Evolutionary conservation across 2,113 vertebrate species (phyloP), one percentile per base, ranked within the genome.

Genomic region (Proterorhinus semilunaris): DNA sequence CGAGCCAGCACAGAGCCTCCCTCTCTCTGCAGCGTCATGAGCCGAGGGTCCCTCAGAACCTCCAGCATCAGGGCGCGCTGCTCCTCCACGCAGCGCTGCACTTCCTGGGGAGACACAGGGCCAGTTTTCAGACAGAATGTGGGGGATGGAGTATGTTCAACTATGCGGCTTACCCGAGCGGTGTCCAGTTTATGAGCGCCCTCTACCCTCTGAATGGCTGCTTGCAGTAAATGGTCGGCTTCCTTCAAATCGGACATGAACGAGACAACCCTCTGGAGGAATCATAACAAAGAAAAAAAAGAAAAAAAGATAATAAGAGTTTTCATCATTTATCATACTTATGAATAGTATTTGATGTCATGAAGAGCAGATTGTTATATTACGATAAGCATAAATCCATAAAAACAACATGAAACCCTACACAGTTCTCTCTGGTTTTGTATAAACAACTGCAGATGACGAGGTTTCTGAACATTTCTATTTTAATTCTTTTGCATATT

Each of bases 21-120:
- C 67, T 97, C 95, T 6, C 93, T 90, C 85, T 99, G 96, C 78
- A 95, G 87, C 8, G 54, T 72, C 27, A 94, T 91, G 82, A 99
- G 91, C 67, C 93, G 92, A 0, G 86, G 76, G 54, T 98, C 92
- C 46, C 92, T 88, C 76, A 99, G 90, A 65, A 98, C 94, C 1
- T 87, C 85, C 78, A 82, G 93, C 97, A 99, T 99, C 76, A 93
- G 92, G 63, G 91, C 87, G 81, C 73, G 92, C 80, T 96, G 95
- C 74, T 93, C 91, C 81, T 80, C 71, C 57, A 95, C 92, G 77
- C 92, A 87, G 0, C 10, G 51, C 16, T 89, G 79, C 0, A 81
- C 95, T 1, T 96, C 95, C 97, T 98, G 66, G 13, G 69, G 10
- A 27, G 9, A 27, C 21, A 15, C 49, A 50, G 3, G 49, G 1